These are phyloP conservation scores for Pteropus rufus DNA, from an alignment of 2,797 vertebrate genomes.

Conservation along the genomic window DNA sequence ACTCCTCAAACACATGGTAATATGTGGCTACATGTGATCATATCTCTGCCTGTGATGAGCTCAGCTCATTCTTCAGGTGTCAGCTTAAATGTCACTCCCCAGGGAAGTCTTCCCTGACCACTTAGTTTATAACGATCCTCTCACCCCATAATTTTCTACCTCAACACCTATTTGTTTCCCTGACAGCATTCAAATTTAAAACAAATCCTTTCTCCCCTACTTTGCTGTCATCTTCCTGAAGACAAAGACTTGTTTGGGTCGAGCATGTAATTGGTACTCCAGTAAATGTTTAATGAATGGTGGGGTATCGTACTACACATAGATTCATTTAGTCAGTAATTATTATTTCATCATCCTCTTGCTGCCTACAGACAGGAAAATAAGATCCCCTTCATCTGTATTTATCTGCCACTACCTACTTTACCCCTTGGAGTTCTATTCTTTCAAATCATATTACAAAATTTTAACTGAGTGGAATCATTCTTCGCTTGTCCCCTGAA, in stretches of 20 bases:
- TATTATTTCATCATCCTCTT: background rate
- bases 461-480: background rate
- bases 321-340: background rate
- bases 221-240: background rate
- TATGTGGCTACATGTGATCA: background rate
- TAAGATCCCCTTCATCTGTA: background rate
- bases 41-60: background rate
- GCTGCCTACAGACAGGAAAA: background rate
- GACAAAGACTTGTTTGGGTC: background rate
- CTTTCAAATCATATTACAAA: constrained; percentile 4
- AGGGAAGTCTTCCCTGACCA: background rate
- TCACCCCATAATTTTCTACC: background rate
- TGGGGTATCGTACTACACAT: background rate
- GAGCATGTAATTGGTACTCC: background rate
- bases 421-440: background rate
- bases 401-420: background rate
- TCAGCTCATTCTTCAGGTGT: background rate
- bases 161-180: background rate
- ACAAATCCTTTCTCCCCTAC: background rate
- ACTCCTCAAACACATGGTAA: background rate
- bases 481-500: background rate
- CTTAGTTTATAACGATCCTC: background rate
- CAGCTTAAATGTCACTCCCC: background rate
- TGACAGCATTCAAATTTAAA: background rate
- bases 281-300: background rate